Percentiles rank a stretch among this genome's conserved stretches.
Conservation (phyloP, 1,140 invertebrate genomes). For the Bombus soroeensis region DNA sequence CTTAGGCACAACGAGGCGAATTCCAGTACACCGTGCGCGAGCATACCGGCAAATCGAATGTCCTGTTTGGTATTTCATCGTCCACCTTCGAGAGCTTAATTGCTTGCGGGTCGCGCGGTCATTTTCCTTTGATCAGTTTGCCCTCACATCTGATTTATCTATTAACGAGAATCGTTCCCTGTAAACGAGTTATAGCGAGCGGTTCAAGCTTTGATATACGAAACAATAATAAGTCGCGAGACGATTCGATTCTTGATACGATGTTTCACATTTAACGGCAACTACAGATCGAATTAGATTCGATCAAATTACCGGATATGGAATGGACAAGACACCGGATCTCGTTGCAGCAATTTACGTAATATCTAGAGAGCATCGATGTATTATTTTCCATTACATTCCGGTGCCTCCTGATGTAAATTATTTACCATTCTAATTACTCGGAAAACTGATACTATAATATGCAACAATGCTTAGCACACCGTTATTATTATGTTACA, state of each 20-base stretch:
- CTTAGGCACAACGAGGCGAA: neutral
- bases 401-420: neutral
- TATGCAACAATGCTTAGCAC: too few species aligned
- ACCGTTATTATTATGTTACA: too few species aligned
- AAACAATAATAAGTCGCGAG: neutral
- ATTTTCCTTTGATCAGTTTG: constrained; percentile 39
- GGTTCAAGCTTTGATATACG: neutral
- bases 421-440: neutral
- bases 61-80: constrained; percentile 22
- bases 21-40: neutral
- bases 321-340: neutral
- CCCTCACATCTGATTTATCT: constrained; percentile 31
- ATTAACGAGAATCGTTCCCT: constrained; percentile 26
- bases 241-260: neutral
- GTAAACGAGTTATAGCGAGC: constrained; percentile 1
- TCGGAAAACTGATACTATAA: neutral
- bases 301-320: neutral
- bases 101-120: constrained; percentile 21
- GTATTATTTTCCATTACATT: neutral
- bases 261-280: neutral
- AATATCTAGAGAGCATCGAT: neutral
- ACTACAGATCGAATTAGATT: too few species aligned
- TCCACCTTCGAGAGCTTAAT: constrained; percentile 35
- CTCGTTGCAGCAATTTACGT: neutral
- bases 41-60: constrained; percentile 31